Evolutionary conservation across 2,797 vertebrate species (phyloP).

Genomic region (Avahi laniger): DNA sequence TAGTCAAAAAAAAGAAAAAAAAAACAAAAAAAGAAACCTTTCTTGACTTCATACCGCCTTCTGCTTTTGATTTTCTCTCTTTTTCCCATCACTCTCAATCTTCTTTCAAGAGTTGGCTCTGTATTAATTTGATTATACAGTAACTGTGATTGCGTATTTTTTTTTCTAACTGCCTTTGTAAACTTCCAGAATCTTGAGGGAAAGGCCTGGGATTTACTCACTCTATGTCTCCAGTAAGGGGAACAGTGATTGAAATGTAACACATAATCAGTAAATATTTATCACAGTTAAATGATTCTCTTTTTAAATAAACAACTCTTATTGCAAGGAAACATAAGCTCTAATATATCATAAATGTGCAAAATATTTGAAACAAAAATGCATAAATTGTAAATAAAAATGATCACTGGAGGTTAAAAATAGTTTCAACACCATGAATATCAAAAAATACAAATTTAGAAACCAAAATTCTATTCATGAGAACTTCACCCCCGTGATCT

Average conservation of each 20-base stretch:
- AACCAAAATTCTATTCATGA: background rate
- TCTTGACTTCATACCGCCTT: background rate
- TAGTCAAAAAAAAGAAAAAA: background rate
- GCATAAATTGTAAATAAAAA: background rate
- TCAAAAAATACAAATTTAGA: background rate
- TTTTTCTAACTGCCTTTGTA: background rate
- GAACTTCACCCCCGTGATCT: background rate
- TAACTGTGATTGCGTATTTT: background rate
- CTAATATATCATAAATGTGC: background rate
- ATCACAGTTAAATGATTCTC: background rate
- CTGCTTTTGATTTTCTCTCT: background rate
- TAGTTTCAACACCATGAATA: background rate
- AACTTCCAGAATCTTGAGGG: background rate
- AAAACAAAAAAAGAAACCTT: background rate
- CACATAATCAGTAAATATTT: background rate
- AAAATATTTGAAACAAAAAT: background rate
- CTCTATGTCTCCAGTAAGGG: background rate
- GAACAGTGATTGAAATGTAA: background rate
- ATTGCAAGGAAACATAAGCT: background rate
- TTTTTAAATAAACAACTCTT: background rate
- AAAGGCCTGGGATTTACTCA: background rate
- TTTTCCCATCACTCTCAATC: background rate
- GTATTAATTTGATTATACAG: background rate
- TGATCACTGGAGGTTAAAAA: background rate
- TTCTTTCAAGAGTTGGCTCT: background rate